Evolutionary conservation across 2,797 vertebrate species (phyloP).

Genomic region (Phalanger gymnotis): DNA sequence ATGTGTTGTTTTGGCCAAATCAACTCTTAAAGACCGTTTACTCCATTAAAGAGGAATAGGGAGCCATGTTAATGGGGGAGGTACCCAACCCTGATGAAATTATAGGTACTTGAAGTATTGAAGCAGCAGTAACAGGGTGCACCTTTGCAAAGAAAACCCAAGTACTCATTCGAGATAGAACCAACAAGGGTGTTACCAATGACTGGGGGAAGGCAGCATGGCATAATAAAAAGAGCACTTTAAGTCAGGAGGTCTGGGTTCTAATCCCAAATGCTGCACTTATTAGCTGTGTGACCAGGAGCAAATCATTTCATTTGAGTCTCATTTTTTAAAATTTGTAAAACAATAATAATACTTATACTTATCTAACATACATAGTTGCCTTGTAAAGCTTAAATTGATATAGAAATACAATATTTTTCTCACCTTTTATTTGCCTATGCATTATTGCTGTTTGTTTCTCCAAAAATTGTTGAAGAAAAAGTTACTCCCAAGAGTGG

Average conservation of each 20-base stretch:
- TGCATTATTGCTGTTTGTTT: constrained; percentile 34
- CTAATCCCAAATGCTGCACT: not conserved
- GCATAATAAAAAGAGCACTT: not conserved
- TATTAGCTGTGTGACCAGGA: not conserved
- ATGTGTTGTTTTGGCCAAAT: not conserved
- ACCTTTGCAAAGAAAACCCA: not conserved
- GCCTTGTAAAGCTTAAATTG: not conserved
- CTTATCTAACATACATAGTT: not conserved
- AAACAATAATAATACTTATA: not conserved
- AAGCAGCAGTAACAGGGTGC: not conserved
- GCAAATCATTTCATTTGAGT: not conserved
- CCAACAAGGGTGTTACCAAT: not conserved
- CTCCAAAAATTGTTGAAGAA: constrained; percentile 52
- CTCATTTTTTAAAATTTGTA: not conserved
- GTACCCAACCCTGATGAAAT: not conserved
- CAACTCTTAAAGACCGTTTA: not conserved
- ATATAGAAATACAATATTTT: not conserved
- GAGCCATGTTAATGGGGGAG: not conserved
- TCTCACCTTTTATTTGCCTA: constrained; percentile 34
- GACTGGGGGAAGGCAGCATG: not conserved
- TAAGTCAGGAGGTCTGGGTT: not conserved
- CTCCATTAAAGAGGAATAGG: not conserved
- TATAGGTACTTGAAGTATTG: not conserved
- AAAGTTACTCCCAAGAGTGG: constrained; percentile 51
- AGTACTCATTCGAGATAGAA: not conserved